Base-by-base conservation (phyloP, 2,113 vertebrate species). In the Gadus chalcogrammus region DNA sequence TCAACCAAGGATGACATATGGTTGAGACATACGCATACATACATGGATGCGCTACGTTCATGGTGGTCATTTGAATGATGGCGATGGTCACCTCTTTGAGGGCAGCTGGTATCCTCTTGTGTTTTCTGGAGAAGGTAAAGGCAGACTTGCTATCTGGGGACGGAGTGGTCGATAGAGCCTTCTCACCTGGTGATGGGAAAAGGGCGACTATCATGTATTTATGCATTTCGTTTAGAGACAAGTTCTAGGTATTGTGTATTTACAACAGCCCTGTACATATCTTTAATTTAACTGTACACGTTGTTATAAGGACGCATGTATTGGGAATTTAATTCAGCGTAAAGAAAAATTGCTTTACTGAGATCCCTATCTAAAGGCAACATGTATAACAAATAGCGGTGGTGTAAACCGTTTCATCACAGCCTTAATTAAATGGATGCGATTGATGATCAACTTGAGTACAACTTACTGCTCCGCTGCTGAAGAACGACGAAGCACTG, bases 81-180 rank as follows among this genome's bases (percentile, higher is more conserved):
- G 42, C 7, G 3, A 48, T 48, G 0, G 0, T 73, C 58, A 95
- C 96, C 94, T 97, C 95, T 92, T 97, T 99, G 58, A 99, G 94
- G 55, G 95, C 93, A 6, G 96, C 94, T 65, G 97, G 96, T 68
- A 97, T 98, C 85, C 93, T 97, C 80, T 98, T 99, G 63, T 94
- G 93, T 76, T 92, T 98, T 77, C 94, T 94, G 68, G 90, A 82
- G 48, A 90, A 91, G 1, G 65, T 59, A 71, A 93, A 93, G 42
- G 93, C 79, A 56, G 92, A 85, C 89, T 87, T 97, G 85, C 87
- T 91, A 80, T 89, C 93, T 27, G 94, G 92, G 15, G 94, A 93
- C 12, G 89, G 78, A 0, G 77, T 73, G 71, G 89, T 86, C 15
- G 91, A 84, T 18, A 78, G 70, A 64, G 79, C 82, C 66, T 89